Conservation (phyloP, 2,888 invertebrate species). For the Desoria tigrina region DNA sequence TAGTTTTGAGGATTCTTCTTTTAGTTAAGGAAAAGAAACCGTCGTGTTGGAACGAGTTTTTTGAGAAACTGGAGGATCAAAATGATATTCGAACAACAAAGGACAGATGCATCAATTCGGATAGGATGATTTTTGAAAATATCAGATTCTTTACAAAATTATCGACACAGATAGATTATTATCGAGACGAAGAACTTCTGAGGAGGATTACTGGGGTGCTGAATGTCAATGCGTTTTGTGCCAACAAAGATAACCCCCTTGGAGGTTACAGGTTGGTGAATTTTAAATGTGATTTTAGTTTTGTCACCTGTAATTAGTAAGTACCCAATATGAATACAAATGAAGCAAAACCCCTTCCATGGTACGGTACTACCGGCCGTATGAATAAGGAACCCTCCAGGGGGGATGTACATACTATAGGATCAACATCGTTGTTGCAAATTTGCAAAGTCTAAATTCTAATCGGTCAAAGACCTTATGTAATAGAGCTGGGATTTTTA, state of each 20-base stretch:
- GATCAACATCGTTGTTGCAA: too few species aligned
- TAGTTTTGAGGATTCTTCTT: slow-evolving; percentile 32
- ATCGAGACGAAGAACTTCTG: slow-evolving; percentile 17
- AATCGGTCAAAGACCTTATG: too few species aligned
- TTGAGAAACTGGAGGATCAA: slow-evolving; percentile 39
- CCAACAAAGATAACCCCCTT: slow-evolving; percentile 19
- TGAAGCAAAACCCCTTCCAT: too few species aligned
- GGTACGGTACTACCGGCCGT: too few species aligned
- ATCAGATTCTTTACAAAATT: slow-evolving; percentile 28
- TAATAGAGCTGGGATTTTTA: too few species aligned
- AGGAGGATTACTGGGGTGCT: slow-evolving; percentile 28
- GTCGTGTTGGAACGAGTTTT: slow-evolving; percentile 31
- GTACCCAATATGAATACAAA: too few species aligned
- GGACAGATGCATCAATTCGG: slow-evolving; percentile 28
- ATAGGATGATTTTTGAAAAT: slow-evolving; percentile 39
- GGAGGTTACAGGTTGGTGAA: too few species aligned
- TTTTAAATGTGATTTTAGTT: too few species aligned
- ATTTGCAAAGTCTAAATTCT: too few species aligned
- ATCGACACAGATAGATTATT: slow-evolving; percentile 1
- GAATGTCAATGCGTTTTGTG: slow-evolving; percentile 42
- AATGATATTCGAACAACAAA: slow-evolving; percentile 29
- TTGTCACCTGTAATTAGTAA: too few species aligned
- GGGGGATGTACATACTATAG: too few species aligned
- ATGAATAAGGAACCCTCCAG: too few species aligned
- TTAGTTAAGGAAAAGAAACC: slow-evolving; percentile 20